Percentiles rank a stretch among this genome's conserved stretches.
These are phyloP conservation scores for Petrocephalus schoutedeni DNA, from an alignment of 2,797 vertebrate genomes.

Conservation along the genomic window DNA sequence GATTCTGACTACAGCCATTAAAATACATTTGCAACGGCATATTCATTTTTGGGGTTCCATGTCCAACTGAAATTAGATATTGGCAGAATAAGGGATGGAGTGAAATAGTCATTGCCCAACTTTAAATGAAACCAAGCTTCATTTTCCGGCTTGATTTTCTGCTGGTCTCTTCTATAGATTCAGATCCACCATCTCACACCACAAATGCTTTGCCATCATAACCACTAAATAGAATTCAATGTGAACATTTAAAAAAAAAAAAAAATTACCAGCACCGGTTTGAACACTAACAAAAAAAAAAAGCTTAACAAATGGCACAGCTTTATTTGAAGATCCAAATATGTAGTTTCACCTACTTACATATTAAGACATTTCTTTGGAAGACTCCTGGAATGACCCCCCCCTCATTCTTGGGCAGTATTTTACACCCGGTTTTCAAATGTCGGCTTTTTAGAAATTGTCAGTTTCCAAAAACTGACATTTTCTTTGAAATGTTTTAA, in stretches of 20 bases:
- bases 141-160: constrained; percentile 43
- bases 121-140: constrained; percentile 28
- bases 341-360: constrained; percentile 37
- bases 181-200: constrained; percentile 35
- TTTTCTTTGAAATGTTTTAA: neutral
- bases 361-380: constrained; percentile 51
- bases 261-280: constrained; percentile 50
- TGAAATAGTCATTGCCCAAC: constrained; percentile 42
- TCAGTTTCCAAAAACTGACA: constrained; percentile 19
- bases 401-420: neutral
- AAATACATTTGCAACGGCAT: constrained; percentile 53
- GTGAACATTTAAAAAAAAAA: constrained; percentile 29
- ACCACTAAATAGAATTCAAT: constrained; percentile 30
- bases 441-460: constrained; percentile 20
- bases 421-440: constrained; percentile 38
- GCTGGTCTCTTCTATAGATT: constrained; percentile 30
- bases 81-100: constrained; percentile 19
- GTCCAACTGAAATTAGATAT: constrained; percentile 45
- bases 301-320: constrained; percentile 62
- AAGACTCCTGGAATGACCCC: constrained; percentile 61
- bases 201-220: constrained; percentile 19
- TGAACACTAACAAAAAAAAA: constrained; percentile 46
- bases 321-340: constrained; percentile 54
- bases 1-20: constrained; percentile 35
- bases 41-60: constrained; percentile 43